phyloP scores from a whole-genome alignment of 2,797 vertebrate genomes.

The Notolabrus celidotus region DNA sequence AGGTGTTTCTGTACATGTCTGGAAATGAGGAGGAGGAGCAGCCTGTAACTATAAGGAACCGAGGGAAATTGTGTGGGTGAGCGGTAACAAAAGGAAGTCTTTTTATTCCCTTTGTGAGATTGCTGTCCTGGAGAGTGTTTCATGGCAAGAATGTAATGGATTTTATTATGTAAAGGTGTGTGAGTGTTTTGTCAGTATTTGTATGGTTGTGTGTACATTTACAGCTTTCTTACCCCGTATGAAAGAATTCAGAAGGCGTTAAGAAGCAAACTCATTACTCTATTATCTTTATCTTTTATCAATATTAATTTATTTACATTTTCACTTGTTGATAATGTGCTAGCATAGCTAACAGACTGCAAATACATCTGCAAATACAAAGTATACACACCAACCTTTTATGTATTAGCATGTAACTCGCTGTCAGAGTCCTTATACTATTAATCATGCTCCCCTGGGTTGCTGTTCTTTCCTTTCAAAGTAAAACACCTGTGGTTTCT shows the following conservation, averaged over 20 bases:
- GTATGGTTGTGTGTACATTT: conserved; percentile 1
- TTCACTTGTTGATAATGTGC: conserved; percentile 9
- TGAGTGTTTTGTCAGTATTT: no score
- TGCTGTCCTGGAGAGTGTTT: not conserved
- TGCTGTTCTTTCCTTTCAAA: conserved; percentile 47
- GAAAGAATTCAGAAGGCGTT: not conserved
- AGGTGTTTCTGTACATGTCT: conserved; percentile 15
- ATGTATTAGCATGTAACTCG: conserved; percentile 14
- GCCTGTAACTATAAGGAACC: conserved; percentile 16
- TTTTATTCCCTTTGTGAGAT: no score
- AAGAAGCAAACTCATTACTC: not conserved
- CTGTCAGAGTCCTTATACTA: conserved; percentile 20
- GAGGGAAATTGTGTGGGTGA: conserved; percentile 29
- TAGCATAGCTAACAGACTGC: no score
- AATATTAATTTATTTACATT: conserved; percentile 20
- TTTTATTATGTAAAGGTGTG: not conserved
- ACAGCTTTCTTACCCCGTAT: not conserved
- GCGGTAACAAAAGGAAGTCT: not conserved
- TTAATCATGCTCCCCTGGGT: conserved; percentile 41
- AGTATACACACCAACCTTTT: not conserved
- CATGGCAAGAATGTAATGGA: conserved; percentile 9
- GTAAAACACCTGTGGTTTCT: conserved; percentile 57
- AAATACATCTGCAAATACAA: not conserved
- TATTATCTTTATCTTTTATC: not conserved
- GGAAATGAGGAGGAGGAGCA: conserved; percentile 28